Evolutionary conservation across 1,140 invertebrate species (phyloP).

Genomic region (Atta colombica): DNA sequence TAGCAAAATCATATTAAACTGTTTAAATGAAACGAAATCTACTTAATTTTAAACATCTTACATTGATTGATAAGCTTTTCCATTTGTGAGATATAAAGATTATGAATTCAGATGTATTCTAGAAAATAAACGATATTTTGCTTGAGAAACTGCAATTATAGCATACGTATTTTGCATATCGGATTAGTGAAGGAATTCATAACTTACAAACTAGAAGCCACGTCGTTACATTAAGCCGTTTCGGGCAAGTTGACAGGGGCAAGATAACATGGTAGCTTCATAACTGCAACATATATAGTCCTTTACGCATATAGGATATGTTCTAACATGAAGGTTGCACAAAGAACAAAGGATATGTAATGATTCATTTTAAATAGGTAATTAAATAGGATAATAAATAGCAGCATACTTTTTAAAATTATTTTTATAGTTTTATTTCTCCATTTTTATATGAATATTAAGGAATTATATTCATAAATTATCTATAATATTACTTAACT

Average conservation of each 20-base stretch:
- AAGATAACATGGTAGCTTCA: constrained; percentile 47
- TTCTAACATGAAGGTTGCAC: constrained; percentile 2
- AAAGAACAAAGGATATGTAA: neutral
- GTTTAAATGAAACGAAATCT: constrained; percentile 4
- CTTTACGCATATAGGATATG: constrained; percentile 12
- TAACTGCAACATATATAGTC: constrained; percentile 35
- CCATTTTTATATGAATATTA: neutral
- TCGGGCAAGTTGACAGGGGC: constrained; percentile 43
- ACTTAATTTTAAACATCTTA: neutral
- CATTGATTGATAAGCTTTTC: neutral
- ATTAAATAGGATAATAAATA: neutral
- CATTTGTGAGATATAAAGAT: neutral
- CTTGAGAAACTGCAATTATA: neutral
- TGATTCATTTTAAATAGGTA: neutral
- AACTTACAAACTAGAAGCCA: constrained; percentile 56
- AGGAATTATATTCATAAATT: constrained; percentile 1
- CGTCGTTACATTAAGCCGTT: constrained; percentile 53
- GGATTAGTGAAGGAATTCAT: constrained; percentile 49
- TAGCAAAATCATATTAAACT: neutral
- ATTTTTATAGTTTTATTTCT: neutral
- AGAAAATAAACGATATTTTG: neutral
- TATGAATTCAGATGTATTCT: constrained; percentile 8
- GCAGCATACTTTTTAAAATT: neutral
- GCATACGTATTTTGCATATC: constrained; percentile 35
- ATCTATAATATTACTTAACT: neutral